Base-by-base conservation (phyloP, 2,113 vertebrate species). In the Hydropotes inermis region DNA sequence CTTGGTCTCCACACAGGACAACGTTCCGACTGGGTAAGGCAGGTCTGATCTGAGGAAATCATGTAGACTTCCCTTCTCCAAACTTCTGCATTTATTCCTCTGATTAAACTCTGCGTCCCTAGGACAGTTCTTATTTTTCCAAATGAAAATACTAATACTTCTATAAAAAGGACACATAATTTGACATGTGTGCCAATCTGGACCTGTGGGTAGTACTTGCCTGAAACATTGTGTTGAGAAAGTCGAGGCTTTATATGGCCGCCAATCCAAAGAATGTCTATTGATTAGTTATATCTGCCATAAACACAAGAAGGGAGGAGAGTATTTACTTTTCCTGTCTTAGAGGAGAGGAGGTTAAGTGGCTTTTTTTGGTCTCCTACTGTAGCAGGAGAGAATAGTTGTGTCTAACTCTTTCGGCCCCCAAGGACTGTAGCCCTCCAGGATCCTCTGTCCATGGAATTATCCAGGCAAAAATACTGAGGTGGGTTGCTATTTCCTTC, bases 61-160 rank as follows among this genome's bases (percentile, higher is more conserved):
- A 0, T 8, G 8, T 1, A 25, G 13, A 27, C 0, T 0, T 27
- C 19, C 43, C 39, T 47, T 55, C 30, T 39, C 28, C 17, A 47
- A 76, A 60, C 12, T 33, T 28, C 43, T 10, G 60, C 43, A n/a
- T 50, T 61, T 33, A 70, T 54, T 74, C 61, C 82, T 79, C 74
- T 15, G 16, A 30, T 17, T 64, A 52, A 14, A n/a, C 28, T 19
- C 67, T 88, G 25, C 47, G 13, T 89, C 21, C 27, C 7, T 8
- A 57, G 8, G 15, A 7, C 15, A 60, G 45, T 45, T 55, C 17
- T 23, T 50, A 3, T 30, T 7, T 11, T 52, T 79, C 76, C 15
- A 47, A 60, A 58, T 61, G 82, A 94, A 83, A 88, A 57, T 61
- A 81, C 12, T 17, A 47, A 28, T 28, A 25, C 47, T 74, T 82